Conservation (phyloP, 2,797 vertebrate species). For the Poecilia picta region DNA sequence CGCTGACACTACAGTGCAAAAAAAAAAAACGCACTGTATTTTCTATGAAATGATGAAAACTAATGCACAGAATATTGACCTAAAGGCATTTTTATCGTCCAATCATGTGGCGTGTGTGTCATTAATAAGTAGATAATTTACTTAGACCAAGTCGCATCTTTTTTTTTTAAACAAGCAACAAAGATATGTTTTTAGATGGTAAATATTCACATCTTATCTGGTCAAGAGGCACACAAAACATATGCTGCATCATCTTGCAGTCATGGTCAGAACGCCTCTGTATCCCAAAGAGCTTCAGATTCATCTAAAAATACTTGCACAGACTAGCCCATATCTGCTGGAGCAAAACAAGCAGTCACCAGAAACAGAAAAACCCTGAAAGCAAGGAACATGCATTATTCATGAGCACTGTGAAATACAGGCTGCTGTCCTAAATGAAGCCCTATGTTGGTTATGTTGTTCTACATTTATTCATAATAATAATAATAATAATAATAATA, state of each 20-base stretch:
- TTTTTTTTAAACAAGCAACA: not conserved
- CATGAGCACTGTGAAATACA: constrained; percentile 48
- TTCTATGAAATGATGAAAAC: constrained; percentile 19
- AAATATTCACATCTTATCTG: constrained; percentile 11
- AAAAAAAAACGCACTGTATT: constrained; percentile 1
- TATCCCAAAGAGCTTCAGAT: constrained; percentile 15
- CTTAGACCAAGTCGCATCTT: too few species aligned
- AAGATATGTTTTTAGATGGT: not conserved
- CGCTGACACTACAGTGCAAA: constrained; percentile 11
- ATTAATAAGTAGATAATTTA: constrained; percentile 18
- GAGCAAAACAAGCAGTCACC: constrained; percentile 40
- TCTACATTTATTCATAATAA: not conserved
- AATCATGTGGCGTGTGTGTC: constrained; percentile 18
- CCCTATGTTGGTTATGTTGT: not conserved
- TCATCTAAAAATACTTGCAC: constrained; percentile 35
- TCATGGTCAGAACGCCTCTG: constrained; percentile 12
- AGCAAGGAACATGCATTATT: constrained; percentile 62
- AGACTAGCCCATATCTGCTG: constrained; percentile 18
- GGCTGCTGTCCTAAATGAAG: constrained; percentile 29
- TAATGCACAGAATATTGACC: constrained; percentile 27
- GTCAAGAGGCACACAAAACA: constrained; percentile 28
- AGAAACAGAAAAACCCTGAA: constrained; percentile 38
- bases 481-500: not conserved
- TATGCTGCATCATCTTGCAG: constrained; percentile 38
- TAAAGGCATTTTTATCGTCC: constrained; percentile 20